Percentiles rank a stretch among this genome's conserved stretches.
phyloP scores from a whole-genome alignment of 2,113 vertebrate genomes.

The Irena cyanogastra region DNA sequence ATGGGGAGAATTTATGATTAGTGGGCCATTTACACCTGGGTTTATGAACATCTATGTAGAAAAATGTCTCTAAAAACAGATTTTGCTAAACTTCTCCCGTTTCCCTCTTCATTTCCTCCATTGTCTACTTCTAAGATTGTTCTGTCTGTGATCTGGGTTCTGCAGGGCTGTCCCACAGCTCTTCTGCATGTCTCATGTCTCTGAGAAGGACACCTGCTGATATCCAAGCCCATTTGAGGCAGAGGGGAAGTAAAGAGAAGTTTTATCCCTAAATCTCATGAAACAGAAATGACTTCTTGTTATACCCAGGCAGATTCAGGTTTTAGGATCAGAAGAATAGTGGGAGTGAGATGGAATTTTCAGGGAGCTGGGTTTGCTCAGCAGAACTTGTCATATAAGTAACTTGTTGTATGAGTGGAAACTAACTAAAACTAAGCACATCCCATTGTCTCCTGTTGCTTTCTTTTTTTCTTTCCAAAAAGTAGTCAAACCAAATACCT shows the following conservation, averaged over 20 bases:
- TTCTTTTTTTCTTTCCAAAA: not conserved
- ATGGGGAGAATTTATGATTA: not conserved
- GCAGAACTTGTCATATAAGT: not conserved
- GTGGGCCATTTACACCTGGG: not conserved
- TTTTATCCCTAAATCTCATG: not conserved
- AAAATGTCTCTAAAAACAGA: not conserved
- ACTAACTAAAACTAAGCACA: not conserved
- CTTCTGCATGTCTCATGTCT: not conserved
- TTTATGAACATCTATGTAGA: not conserved
- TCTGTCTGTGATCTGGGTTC: not conserved
- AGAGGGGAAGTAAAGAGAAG: not conserved
- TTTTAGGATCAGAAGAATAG: not conserved
- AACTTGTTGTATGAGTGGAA: not conserved
- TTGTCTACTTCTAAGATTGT: fast-evolving
- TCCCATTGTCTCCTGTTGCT: not conserved
- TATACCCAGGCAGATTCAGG: not conserved
- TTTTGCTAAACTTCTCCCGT: not conserved
- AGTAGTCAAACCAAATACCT: not conserved
- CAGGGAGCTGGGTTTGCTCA: not conserved
- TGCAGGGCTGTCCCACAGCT: not conserved
- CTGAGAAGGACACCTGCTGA: not conserved
- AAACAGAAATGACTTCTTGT: not conserved
- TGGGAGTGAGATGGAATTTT: not conserved
- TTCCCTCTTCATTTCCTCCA: not conserved
- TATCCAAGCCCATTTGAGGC: not conserved